Evolutionary conservation across 2,888 invertebrate genomes (phyloP).

Genomic region (Mesochorus sp.): DNA sequence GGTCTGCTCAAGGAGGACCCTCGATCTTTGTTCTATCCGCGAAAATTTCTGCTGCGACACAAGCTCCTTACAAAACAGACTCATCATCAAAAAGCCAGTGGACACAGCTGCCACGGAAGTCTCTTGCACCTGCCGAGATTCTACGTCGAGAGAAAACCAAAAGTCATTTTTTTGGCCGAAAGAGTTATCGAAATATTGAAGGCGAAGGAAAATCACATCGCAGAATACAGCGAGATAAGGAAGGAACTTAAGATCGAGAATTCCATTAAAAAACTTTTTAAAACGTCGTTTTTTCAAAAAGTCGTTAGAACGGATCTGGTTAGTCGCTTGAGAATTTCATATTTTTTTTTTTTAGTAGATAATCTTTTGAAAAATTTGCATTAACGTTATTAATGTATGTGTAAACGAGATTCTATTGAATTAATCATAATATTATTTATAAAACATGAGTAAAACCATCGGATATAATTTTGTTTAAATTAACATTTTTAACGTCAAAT

Average conservation of each 20-base stretch:
- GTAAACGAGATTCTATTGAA: no score
- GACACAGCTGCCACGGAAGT: constrained; percentile 80
- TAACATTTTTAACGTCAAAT: no score
- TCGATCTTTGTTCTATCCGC: constrained; percentile 86
- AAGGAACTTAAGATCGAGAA: constrained; percentile 81
- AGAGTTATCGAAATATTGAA: constrained; percentile 84
- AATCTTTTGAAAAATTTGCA: neutral
- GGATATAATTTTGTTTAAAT: no score
- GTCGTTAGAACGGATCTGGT: constrained; percentile 83
- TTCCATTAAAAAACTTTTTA: constrained; percentile 83
- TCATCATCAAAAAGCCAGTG: constrained; percentile 83
- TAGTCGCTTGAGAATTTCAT: constrained; percentile 69
- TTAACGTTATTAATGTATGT: no score
- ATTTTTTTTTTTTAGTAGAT: constrained; percentile 46
- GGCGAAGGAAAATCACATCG: constrained; percentile 83
- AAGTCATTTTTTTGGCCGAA: constrained; percentile 83
- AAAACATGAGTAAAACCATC: no score
- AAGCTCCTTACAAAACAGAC: constrained; percentile 86
- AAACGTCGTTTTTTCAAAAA: constrained; percentile 83
- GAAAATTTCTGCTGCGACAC: constrained; percentile 85
- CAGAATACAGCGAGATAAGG: constrained; percentile 83
- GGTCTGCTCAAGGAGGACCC: constrained; percentile 83
- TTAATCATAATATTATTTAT: no score
- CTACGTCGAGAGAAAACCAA: constrained; percentile 84
- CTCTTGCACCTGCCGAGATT: constrained; percentile 87